phyloP scores from a whole-genome alignment of 2,797 vertebrate genomes.

The Morelia viridis region DNA sequence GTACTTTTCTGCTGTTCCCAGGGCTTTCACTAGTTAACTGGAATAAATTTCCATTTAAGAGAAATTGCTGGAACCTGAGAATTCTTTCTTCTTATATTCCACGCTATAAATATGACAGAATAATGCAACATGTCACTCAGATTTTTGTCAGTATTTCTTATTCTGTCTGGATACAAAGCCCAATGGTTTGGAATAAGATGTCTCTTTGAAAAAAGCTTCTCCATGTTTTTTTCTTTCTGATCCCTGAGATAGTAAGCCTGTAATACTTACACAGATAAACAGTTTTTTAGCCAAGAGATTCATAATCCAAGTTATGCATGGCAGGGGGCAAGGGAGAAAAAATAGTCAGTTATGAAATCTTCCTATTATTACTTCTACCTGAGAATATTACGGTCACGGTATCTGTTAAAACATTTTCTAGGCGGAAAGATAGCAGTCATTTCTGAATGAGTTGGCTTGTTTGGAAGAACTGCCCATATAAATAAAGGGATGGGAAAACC shows the following conservation, averaged over 20 bases:
- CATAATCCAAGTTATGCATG: neutral
- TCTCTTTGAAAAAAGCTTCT: neutral
- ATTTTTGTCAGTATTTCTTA: neutral
- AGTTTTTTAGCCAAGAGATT: neutral
- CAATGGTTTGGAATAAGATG: neutral
- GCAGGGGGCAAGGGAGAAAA: neutral
- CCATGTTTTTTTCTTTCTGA: neutral
- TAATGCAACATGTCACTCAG: neutral
- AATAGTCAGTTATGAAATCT: neutral
- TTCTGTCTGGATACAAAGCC: neutral
- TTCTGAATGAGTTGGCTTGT: neutral
- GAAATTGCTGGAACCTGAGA: neutral
- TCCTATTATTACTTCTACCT: neutral
- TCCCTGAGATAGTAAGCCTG: conserved; percentile 4
- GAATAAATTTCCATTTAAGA: neutral
- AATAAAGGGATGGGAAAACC: neutral
- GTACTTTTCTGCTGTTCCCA: too few species aligned
- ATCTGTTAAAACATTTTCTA: neutral
- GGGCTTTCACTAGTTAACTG: neutral
- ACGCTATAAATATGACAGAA: conserved; percentile 7
- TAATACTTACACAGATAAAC: neutral
- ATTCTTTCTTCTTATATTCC: neutral
- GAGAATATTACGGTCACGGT: neutral
- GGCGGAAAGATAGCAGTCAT: neutral
- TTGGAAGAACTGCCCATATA: neutral